These are phyloP conservation scores for Synergus laeviventris DNA, from an alignment of 2,888 invertebrate genomes.

Conservation along the genomic window DNA sequence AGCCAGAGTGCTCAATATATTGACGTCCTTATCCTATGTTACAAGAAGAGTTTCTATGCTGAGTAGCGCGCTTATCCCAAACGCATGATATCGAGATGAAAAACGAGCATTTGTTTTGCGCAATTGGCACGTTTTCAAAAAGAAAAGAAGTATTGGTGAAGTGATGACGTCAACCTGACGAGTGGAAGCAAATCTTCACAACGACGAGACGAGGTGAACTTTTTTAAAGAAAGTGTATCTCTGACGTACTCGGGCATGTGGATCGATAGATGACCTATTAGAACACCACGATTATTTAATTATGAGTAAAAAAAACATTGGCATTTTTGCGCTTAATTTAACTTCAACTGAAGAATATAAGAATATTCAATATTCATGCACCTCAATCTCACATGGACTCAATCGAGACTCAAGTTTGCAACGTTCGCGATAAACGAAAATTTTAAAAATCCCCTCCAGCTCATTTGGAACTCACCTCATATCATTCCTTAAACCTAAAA, in stretches of 20 bases:
- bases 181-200: slow-evolving; percentile 21
- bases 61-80: slow-evolving; percentile 19
- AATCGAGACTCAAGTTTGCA: no score
- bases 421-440: no score
- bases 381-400: no score
- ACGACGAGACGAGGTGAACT: slow-evolving; percentile 13
- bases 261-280: slow-evolving; percentile 37
- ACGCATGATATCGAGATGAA: slow-evolving; percentile 35
- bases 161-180: slow-evolving; percentile 48
- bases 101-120: slow-evolving; percentile 64
- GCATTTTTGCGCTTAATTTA: neutral
- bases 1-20: neutral
- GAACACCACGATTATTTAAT: slow-evolving; percentile 22
- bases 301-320: slow-evolving; percentile 3
- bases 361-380: no score
- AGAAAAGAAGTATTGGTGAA: slow-evolving; percentile 52
- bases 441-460: no score
- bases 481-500: no score
- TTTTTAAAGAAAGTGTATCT: slow-evolving; percentile 34
- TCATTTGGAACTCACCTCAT: no score
- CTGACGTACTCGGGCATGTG: slow-evolving; percentile 32
- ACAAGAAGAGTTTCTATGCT: neutral
- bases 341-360: neutral
- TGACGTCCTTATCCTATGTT: neutral
- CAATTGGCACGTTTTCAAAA: slow-evolving; percentile 70